Base-by-base conservation (phyloP, 1,140 invertebrate genomes). In the Hestina assimilis region DNA sequence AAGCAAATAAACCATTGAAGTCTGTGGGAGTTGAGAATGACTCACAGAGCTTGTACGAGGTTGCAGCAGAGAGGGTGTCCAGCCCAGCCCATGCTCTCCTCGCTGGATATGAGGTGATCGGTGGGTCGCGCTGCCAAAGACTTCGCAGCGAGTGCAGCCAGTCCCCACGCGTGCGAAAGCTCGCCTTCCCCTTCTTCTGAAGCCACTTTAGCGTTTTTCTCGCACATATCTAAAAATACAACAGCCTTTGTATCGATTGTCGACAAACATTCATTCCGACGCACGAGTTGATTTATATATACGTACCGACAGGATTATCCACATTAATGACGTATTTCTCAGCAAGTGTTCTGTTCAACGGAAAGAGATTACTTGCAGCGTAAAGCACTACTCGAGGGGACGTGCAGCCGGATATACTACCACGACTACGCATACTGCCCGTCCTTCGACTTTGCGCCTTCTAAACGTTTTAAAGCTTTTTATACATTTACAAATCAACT, bases 11-110 rank as follows among this genome's bases (percentile, higher is more conserved):
- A n/a, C n/a, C n/a, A n/a, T n/a, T n/a, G n/a, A n/a, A n/a, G n/a
- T n/a, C n/a, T n/a, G n/a, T n/a, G n/a, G n/a, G n/a, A n/a, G n/a
- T n/a, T n/a, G n/a, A n/a, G n/a, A 63, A 14, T 52, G 57, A 91
- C 93, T 92, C 89, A 97, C 94, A 98, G 87, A 3, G 94, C 94
- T 74, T 97, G 93, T 48, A 98, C 91, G 55, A 98, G 81, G 69
- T 93, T 92, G 76, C 94, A 93, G 59, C 96, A 96, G 72, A 98
- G 95, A 3, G 97, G 96, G 91, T 97, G 95, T 12, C 90, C 79
- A 6, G 92, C 89, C 93, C 95, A 96, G 23, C 93, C 92, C 64
- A 92, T 90, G 64, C 93, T 92, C 64, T 94, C 92, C 59, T 93
- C 91, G 28, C 89, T 78, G 82, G 81, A 86, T 33, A 68, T 62